Evolutionary conservation across 2,113 vertebrate species (phyloP).

Genomic region (Penelope pileata): DNA sequence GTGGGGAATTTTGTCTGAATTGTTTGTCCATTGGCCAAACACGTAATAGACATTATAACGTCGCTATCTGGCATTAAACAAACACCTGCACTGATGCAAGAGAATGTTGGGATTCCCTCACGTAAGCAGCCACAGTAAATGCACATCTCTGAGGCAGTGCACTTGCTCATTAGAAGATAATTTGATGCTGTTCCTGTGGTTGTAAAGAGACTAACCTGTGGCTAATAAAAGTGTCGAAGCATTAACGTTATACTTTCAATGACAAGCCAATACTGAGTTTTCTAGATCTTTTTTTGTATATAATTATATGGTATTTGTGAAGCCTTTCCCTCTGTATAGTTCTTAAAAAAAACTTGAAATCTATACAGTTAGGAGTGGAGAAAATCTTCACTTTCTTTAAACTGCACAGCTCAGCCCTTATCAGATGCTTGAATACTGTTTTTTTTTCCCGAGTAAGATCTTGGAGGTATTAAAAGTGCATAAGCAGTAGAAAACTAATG

Average conservation of each 20-base stretch:
- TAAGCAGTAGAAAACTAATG: background rate
- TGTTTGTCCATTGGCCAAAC: background rate
- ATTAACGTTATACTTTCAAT: background rate
- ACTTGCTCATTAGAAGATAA: background rate
- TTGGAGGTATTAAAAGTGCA: background rate
- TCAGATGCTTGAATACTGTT: background rate
- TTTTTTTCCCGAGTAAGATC: background rate
- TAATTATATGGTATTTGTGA: background rate
- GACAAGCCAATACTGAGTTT: background rate
- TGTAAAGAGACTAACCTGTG: background rate
- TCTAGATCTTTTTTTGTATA: background rate
- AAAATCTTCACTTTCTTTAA: background rate
- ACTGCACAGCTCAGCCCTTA: background rate
- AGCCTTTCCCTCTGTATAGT: background rate
- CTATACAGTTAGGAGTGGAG: background rate
- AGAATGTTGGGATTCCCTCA: background rate
- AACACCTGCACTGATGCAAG: background rate
- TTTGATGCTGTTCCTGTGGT: background rate
- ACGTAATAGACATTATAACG: background rate
- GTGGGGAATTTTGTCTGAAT: background rate
- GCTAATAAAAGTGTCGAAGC: background rate
- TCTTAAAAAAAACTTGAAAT: background rate
- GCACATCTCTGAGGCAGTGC: background rate
- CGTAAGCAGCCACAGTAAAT: background rate
- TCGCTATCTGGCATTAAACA: background rate